Evolutionary conservation across 1,140 invertebrate species (phyloP).

Genomic region (Drosophila nannoptera): DNA sequence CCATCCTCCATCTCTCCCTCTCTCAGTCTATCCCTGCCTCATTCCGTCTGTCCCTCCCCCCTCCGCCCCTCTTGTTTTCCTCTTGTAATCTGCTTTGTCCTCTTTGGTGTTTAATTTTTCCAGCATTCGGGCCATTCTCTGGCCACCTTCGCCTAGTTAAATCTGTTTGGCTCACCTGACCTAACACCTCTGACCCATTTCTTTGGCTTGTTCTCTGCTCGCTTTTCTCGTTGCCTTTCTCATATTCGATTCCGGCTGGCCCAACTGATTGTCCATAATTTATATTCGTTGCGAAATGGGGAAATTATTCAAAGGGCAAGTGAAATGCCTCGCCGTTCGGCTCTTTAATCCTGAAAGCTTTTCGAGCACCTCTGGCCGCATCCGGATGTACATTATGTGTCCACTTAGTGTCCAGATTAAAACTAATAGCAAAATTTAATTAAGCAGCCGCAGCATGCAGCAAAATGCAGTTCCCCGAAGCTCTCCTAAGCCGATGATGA

Average conservation of each 20-base stretch:
- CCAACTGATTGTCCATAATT: no score
- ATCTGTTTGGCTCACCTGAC: slow-evolving; percentile 37
- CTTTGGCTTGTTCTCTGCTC: slow-evolving; percentile 10
- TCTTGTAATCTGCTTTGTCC: slow-evolving; percentile 57
- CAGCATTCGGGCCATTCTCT: slow-evolving; percentile 26
- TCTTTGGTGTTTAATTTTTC: slow-evolving; percentile 59
- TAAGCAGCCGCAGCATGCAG: slow-evolving; percentile 49
- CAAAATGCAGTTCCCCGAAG: slow-evolving; percentile 42
- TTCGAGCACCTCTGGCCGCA: not conserved
- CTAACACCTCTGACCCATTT: slow-evolving; percentile 14
- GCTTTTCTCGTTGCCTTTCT: slow-evolving; percentile 3
- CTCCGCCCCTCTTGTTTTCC: slow-evolving; percentile 18
- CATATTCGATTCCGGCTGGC: slow-evolving; percentile 12
- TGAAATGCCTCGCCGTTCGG: no score
- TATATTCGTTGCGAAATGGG: no score
- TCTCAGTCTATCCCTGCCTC: no score
- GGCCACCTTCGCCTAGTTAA: slow-evolving; percentile 29
- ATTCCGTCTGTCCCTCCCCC: not conserved
- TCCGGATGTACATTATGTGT: slow-evolving; percentile 16
- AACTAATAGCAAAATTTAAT: slow-evolving; percentile 71
- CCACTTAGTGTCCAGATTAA: slow-evolving; percentile 57
- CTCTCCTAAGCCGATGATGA: slow-evolving; percentile 63
- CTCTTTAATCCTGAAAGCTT: not conserved
- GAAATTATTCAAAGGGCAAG: no score
- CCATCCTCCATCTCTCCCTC: no score